Evolutionary conservation across 2,113 vertebrate genomes (phyloP), one percentile per base, ranked within the genome.

Genomic region (Amphiprion ocellaris): DNA sequence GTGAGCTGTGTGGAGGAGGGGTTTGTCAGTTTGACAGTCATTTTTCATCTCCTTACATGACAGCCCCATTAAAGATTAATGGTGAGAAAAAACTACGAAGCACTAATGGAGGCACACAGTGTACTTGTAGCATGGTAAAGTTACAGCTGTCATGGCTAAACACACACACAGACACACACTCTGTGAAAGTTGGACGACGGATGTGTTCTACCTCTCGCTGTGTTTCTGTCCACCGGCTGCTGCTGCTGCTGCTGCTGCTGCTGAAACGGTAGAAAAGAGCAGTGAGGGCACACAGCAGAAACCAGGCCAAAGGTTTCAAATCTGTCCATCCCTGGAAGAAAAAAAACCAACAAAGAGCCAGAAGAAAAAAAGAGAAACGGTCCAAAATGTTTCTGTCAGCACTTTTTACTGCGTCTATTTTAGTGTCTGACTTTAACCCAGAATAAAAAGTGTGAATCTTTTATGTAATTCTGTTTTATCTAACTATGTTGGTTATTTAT

Each of bases 21-120:
- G 66, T 39, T 50, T 63, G 37, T 66, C 53, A 74, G 63, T 69
- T 74, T 69, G 77, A 89, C 80, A 77, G 83, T 58, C 80, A 79
- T 79, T 69, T 88, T 85, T 69, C 74, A 81, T 83, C 72, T 75
- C 65, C 62, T 33, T 69, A 72, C 82, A 86, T 21, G 90, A 90
- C 86, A 87, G 77, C 69, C 47, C 74, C 69, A 89, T 92, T 73
- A 89, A 82, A 91, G 81, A 90, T 92, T 91, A 89, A 87, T 70
- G 49, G 74, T 79, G 68, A 82, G 59, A 74, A 54, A 83, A 19
- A 88, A 84, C 79, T 74, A 41, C 39, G 52, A 87, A 37, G 77
- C 77, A 64, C 83, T 90, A 92, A 92, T 90, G 74, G 77, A 82
- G 79, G 66, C 66, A 61, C 54, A 50, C 50, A 14, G 62, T 54